A percentile compares a stretch with the other conserved stretches of the same genome.
phyloP scores from a whole-genome alignment of 53 echinoderm and acorn worm species.

The Luidia sarsii region DNA sequence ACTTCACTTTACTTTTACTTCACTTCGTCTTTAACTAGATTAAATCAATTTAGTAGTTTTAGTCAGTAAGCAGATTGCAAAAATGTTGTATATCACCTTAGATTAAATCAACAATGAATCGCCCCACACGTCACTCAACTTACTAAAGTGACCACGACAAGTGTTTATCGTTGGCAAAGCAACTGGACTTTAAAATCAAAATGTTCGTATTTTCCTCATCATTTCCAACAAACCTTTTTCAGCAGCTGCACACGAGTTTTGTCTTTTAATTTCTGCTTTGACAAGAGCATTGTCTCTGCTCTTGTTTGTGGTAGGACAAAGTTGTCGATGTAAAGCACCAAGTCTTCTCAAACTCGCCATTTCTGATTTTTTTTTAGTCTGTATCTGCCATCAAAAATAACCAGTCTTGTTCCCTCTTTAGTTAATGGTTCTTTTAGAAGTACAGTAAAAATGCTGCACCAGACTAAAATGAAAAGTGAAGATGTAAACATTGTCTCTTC shows the following conservation, averaged over 20 bases:
- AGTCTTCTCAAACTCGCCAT: slow-evolving; percentile 30
- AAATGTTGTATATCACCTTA: too few species aligned
- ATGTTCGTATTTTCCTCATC: background rate
- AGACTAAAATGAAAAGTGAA: too few species aligned
- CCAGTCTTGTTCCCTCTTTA: too few species aligned
- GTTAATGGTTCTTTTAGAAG: too few species aligned
- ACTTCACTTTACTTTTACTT: too few species aligned
- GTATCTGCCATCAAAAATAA: too few species aligned
- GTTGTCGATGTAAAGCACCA: slow-evolving; percentile 5
- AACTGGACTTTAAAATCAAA: background rate
- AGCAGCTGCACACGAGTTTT: background rate
- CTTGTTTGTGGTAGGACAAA: background rate
- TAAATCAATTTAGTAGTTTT: too few species aligned
- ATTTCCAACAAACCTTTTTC: slow-evolving; percentile 11
- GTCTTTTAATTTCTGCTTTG: background rate
- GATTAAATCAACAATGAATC: background rate
- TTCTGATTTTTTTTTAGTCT: too few species aligned
- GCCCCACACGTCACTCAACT: background rate
- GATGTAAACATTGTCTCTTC: too few species aligned
- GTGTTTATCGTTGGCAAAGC: background rate
- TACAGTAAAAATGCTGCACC: too few species aligned
- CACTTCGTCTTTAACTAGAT: too few species aligned
- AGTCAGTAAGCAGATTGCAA: too few species aligned
- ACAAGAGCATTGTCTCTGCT: background rate
- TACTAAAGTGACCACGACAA: background rate